Percentiles rank a stretch among this genome's conserved stretches.
These are phyloP conservation scores for Pagetopsis macropterus DNA, from an alignment of 2,797 vertebrate species.

Conservation along the genomic window DNA sequence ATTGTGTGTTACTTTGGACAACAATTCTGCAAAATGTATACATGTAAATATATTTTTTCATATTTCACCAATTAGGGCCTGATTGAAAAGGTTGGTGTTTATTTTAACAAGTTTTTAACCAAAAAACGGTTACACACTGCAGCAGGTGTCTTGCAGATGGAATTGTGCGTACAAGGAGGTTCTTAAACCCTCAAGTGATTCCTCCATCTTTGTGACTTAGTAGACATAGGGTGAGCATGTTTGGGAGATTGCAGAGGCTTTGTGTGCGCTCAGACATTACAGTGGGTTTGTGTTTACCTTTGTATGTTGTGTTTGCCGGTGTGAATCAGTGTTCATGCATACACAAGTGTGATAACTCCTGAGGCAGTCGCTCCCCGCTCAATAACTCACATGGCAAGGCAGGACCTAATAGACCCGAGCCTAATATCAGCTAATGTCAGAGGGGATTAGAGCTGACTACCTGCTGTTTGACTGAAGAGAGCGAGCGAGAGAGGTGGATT, in stretches of 20 bases:
- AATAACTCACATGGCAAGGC: constrained; percentile 59
- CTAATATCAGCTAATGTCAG: constrained; percentile 76
- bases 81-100: neutral
- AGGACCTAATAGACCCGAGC: constrained; percentile 62
- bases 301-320: constrained; percentile 42
- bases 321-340: constrained; percentile 38
- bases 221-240: constrained; percentile 44
- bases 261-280: constrained; percentile 33
- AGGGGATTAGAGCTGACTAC: constrained; percentile 66
- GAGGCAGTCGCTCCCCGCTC: constrained; percentile 52
- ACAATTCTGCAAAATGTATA: neutral
- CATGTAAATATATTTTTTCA: neutral
- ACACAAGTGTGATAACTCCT: constrained; percentile 48
- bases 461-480: constrained; percentile 63
- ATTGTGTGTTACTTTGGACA: neutral
- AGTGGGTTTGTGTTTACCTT: constrained; percentile 48
- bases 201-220: constrained; percentile 37
- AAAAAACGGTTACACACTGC: constrained; percentile 8
- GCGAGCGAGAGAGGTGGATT: constrained; percentile 12
- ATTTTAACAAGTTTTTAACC: neutral
- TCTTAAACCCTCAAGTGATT: constrained; percentile 33
- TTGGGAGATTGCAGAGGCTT: constrained; percentile 37
- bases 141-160: neutral
- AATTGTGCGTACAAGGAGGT: constrained; percentile 20
- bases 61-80: neutral